Base-by-base conservation (phyloP, 2,888 invertebrate species). In the Brassicogethes aeneus region DNA sequence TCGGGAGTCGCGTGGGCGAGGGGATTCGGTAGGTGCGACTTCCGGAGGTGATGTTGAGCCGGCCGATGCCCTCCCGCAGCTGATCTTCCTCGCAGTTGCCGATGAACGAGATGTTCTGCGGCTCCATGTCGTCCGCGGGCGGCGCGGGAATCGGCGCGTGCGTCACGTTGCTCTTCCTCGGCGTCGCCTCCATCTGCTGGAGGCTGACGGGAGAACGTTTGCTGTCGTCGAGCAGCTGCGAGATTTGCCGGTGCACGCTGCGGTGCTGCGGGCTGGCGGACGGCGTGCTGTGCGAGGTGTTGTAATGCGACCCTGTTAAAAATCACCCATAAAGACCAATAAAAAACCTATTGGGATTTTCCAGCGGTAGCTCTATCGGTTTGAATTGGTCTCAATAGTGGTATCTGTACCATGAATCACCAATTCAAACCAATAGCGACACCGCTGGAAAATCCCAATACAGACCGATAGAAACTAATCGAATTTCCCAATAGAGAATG, bases 61-160 rank as follows among this genome's bases (percentile, higher is more conserved):
- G 77, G 57, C 82, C 77, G 56, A 88, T 79, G 56, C 83, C 64
- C 56, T 67, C 62, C 33, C 52, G 63, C 30, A 66, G 56, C 54
- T 70, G 69, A 34, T 65, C 63, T 65, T 74, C 74, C 35, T 70
- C 72, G 15, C 78, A 76, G 65, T 77, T 81, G 60, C 89, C 90
- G 53, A 91, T 90, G 61, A 92, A 92, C 40, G 90, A 91, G 58
- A 92, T 91, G 70, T 86, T 90, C 65, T 92, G 92, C 0, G 92
- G 91, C 56, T 89, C 90, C 90, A 92, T 91, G 61, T 89, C 89
- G 61, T 88, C 89, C 15, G 79, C 79, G 40, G 82, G 77, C 16
- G 80, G 82, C 10, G 79, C 76, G 33, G 81, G 79, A 35, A 80
- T 72, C 1, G 81, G 75, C 7, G 77, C 74, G 47, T 77, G 79